These are phyloP conservation scores for Isotomurus palustris DNA, from an alignment of 2,888 invertebrate genomes.

Conservation along the genomic window DNA sequence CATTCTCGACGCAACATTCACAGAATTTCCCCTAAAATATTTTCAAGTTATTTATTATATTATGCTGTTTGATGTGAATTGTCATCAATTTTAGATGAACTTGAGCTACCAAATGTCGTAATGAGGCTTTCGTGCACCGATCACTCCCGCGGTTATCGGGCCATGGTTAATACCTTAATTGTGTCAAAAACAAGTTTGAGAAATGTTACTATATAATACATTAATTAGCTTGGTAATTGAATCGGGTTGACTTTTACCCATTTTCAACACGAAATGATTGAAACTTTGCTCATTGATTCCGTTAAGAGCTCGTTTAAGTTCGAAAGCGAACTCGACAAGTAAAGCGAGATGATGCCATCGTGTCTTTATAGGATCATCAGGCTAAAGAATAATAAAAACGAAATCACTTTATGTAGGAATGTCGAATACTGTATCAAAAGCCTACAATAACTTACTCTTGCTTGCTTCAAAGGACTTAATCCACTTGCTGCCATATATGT, in stretches of 20 bases:
- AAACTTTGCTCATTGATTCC: slow-evolving; percentile 92
- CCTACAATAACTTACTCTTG: slow-evolving; percentile 55
- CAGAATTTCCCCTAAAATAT: slow-evolving; percentile 72
- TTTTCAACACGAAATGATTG: slow-evolving; percentile 87
- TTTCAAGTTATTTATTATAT: background rate
- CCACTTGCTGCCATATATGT: slow-evolving; percentile 96
- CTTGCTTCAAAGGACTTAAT: slow-evolving; percentile 66
- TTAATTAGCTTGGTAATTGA: too few species aligned
- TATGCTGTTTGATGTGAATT: background rate
- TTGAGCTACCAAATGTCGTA: slow-evolving; percentile 75
- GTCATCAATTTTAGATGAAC: background rate
- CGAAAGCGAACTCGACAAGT: slow-evolving; percentile 84
- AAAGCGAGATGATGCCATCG: slow-evolving; percentile 64
- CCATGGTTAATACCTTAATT: slow-evolving; percentile 86
- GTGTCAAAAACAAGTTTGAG: too few species aligned
- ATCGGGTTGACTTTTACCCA: slow-evolving; percentile 58
- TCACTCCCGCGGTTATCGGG: slow-evolving; percentile 91
- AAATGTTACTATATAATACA: background rate
- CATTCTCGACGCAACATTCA: slow-evolving; percentile 94
- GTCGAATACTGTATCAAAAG: too few species aligned
- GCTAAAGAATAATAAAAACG: slow-evolving; percentile 48
- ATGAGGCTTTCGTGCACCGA: slow-evolving; percentile 90
- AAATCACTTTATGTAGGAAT: background rate
- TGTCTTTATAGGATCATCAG: slow-evolving; percentile 65
- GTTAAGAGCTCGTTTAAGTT: slow-evolving; percentile 81